Percentiles rank a stretch among this genome's conserved stretches.
phyloP scores from a whole-genome alignment of 2,888 invertebrate species.

The Volucella bombylans region DNA sequence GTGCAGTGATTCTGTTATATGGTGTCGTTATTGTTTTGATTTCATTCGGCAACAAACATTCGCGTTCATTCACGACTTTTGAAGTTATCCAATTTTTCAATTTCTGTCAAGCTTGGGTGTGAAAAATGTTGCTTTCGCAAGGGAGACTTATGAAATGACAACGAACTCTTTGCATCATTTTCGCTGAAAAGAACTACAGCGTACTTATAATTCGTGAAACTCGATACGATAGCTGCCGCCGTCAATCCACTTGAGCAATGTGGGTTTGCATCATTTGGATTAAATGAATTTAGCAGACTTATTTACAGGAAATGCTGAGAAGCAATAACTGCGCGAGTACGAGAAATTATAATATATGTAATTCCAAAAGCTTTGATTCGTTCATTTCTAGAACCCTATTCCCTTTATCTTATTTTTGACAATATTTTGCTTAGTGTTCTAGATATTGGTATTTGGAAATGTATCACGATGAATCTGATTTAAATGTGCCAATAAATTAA shows the following conservation, averaged over 20 bases:
- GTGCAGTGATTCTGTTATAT: conserved; percentile 70
- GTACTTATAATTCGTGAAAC: conserved; percentile 44
- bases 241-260: conserved; percentile 15
- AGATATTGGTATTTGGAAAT: too few relatives aligned
- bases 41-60: conserved; percentile 64
- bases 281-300: neutral
- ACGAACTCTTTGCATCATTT: conserved; percentile 56
- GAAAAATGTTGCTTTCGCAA: conserved; percentile 69
- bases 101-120: conserved; percentile 68
- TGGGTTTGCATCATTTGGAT: conserved; percentile 26
- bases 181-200: conserved; percentile 33
- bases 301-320: too few relatives aligned
- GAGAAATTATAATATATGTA: too few relatives aligned
- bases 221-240: conserved; percentile 33
- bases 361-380: too few relatives aligned
- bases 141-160: conserved; percentile 54
- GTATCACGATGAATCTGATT: too few relatives aligned
- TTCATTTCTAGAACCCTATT: too few relatives aligned
- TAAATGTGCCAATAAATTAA: too few relatives aligned
- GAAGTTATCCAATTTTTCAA: conserved; percentile 63
- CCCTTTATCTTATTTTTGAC: too few relatives aligned
- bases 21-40: conserved; percentile 71
- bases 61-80: conserved; percentile 69
- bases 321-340: too few relatives aligned
- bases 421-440: too few relatives aligned